These are phyloP conservation scores for Chloroclysta siterata DNA, from an alignment of 2,888 invertebrate species.

Conservation along the genomic window DNA sequence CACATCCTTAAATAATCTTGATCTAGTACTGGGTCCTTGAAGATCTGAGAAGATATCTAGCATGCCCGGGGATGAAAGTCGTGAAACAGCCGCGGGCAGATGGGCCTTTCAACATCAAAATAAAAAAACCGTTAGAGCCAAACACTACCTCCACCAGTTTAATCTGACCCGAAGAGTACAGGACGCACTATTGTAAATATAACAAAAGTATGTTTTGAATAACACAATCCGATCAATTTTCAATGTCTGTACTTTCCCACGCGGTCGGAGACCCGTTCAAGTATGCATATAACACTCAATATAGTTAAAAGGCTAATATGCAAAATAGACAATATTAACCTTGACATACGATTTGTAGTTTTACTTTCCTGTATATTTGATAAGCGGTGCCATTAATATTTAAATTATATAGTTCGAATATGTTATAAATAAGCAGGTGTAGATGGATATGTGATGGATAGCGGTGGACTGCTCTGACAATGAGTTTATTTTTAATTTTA, in stretches of 20 bases:
- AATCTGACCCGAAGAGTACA: neutral
- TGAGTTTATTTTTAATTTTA: slow-evolving; percentile 2
- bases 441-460: slow-evolving; percentile 7
- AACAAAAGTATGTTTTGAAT: slow-evolving; percentile 29
- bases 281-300: slow-evolving; percentile 46
- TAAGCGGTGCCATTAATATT: slow-evolving; percentile 26
- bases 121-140: too few species aligned
- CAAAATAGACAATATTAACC: slow-evolving; percentile 68
- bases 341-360: slow-evolving; percentile 62
- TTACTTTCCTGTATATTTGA: slow-evolving; percentile 40
- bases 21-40: too few species aligned
- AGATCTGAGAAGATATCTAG: too few species aligned
- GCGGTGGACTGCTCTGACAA: slow-evolving; percentile 15
- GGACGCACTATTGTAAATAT: slow-evolving; percentile 12
- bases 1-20: too few species aligned
- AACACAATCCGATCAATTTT: slow-evolving; percentile 27
- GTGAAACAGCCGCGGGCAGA: too few species aligned
- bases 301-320: slow-evolving; percentile 71
- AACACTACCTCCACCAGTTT: too few species aligned
- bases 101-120: too few species aligned
- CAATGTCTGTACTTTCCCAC: slow-evolving; percentile 70
- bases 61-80: too few species aligned
- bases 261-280: slow-evolving; percentile 67
- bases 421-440: slow-evolving; percentile 23
- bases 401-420: slow-evolving; percentile 37